These are phyloP conservation scores for Mormyrus lacerda DNA, from an alignment of 2,113 vertebrate genomes.

Conservation along the genomic window DNA sequence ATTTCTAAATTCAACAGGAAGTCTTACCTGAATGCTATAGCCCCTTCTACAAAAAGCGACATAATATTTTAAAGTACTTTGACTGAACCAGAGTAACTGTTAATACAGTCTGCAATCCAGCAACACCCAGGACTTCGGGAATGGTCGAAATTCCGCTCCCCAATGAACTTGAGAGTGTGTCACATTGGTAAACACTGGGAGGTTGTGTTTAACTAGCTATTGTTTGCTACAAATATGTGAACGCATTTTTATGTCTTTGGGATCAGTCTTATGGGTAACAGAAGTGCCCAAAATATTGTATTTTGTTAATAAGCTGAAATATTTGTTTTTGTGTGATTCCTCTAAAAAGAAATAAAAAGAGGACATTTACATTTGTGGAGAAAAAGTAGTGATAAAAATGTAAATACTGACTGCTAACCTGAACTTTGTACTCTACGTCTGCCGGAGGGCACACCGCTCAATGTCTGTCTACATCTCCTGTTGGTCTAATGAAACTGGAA, in stretches of 20 bases:
- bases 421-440: constrained; percentile 3
- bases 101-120: not conserved
- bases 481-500: not conserved
- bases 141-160: not conserved
- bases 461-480: not conserved
- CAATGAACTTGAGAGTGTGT: not conserved
- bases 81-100: not conserved
- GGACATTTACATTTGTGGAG: not conserved
- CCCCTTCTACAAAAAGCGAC: not conserved
- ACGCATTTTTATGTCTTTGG: not conserved
- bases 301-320: not conserved
- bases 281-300: not conserved
- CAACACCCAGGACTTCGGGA: not conserved
- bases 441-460: not conserved
- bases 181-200: not conserved
- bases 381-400: not conserved
- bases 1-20: not conserved
- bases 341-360: not conserved
- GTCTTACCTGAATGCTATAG: constrained; percentile 11
- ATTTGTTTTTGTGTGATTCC: not conserved
- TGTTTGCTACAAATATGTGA: not conserved
- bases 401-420: not conserved
- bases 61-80: not conserved
- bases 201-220: not conserved
- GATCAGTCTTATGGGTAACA: not conserved